Percentiles rank a stretch among this genome's conserved stretches.
Evolutionary conservation across 2,113 vertebrate genomes (phyloP).

Genomic region (Chauna torquata): DNA sequence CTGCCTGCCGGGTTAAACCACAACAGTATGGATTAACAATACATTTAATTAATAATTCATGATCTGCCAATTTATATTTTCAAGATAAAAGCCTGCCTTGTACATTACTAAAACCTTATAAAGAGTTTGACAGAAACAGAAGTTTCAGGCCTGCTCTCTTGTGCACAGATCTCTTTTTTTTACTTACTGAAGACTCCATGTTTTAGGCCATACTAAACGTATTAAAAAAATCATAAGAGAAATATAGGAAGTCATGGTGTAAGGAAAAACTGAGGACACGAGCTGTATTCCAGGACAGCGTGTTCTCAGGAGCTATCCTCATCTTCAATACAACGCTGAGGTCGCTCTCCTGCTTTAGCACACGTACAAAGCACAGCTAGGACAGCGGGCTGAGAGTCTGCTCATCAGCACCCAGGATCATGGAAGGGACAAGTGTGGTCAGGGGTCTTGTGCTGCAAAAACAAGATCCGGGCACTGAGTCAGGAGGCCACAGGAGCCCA

Average conservation of each 20-base stretch:
- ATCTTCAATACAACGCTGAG: background rate
- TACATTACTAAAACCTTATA: background rate
- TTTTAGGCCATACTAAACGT: background rate
- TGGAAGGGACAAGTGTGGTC: too few relatives aligned
- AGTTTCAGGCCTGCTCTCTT: background rate
- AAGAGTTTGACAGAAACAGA: background rate
- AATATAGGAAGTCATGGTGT: background rate
- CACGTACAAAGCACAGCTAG: background rate
- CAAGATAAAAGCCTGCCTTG: background rate
- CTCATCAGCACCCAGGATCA: background rate
- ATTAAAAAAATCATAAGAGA: background rate
- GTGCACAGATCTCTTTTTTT: background rate
- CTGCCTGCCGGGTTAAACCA: too few relatives aligned
- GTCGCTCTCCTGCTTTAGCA: background rate
- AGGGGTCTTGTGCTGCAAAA: too few relatives aligned
- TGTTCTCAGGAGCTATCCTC: background rate
- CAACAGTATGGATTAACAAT: background rate
- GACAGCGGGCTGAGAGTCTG: background rate
- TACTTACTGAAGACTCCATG: background rate
- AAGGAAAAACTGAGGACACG: background rate
- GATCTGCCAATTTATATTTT: background rate
- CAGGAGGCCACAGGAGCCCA: background rate
- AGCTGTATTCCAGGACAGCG: background rate
- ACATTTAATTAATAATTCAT: background rate
- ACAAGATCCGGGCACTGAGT: background rate